phyloP scores from a whole-genome alignment of 2,797 vertebrate genomes.

The Dromococcyx pavoninus region DNA sequence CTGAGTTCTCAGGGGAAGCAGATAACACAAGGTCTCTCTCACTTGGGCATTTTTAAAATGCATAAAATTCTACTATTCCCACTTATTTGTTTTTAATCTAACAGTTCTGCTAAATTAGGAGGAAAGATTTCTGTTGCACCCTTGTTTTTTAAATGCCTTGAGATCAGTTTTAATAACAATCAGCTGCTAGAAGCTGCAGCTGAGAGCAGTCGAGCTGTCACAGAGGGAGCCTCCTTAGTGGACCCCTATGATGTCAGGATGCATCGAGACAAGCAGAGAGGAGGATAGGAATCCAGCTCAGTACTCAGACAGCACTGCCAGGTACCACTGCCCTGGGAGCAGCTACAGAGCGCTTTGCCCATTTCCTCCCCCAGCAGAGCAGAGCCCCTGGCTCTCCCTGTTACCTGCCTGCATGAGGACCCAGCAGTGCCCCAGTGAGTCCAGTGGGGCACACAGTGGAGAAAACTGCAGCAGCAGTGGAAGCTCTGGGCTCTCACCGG shows the following conservation, averaged over 20 bases:
- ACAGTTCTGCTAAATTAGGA: neutral
- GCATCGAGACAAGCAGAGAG: slow-evolving; percentile 52
- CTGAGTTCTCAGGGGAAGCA: slow-evolving; percentile 40
- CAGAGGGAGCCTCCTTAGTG: slow-evolving; percentile 78
- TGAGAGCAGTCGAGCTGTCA: neutral
- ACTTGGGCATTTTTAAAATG: slow-evolving; percentile 30
- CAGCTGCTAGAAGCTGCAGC: slow-evolving; percentile 6
- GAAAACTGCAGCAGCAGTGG: slow-evolving; percentile 87
- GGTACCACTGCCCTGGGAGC: slow-evolving; percentile 41
- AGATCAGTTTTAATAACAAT: slow-evolving; percentile 24
- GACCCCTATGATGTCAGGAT: slow-evolving; percentile 87
- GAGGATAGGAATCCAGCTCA: slow-evolving; percentile 55
- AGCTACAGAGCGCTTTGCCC: neutral
- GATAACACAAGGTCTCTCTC: slow-evolving; percentile 56
- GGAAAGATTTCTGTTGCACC: neutral
- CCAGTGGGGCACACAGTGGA: slow-evolving; percentile 83
- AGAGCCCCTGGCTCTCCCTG: slow-evolving; percentile 73
- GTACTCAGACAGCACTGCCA: slow-evolving; percentile 46
- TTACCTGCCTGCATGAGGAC: slow-evolving; percentile 80
- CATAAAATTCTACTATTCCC: slow-evolving; percentile 20
- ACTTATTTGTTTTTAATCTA: slow-evolving; percentile 2
- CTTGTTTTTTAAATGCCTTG: neutral
- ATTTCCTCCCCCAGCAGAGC: neutral
- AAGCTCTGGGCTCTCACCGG: slow-evolving; percentile 87
- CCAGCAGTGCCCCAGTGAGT: slow-evolving; percentile 86